phyloP scores from a whole-genome alignment of 2,888 invertebrate species.

The Leucophenga maculata region DNA sequence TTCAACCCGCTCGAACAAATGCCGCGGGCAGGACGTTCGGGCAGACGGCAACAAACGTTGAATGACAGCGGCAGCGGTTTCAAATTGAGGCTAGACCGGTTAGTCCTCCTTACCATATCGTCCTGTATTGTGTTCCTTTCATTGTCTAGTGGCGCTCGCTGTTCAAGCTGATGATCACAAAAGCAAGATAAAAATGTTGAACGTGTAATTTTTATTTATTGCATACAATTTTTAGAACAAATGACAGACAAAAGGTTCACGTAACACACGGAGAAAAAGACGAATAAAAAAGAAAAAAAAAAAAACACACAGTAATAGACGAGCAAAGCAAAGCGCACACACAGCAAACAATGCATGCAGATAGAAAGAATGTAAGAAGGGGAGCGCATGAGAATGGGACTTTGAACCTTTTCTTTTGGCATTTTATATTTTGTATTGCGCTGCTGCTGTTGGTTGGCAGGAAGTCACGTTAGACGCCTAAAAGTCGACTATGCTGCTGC shows the following conservation, averaged over 20 bases:
- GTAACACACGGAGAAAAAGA: constrained; percentile 14
- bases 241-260: constrained; percentile 59
- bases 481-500: not conserved
- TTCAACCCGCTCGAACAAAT: no score
- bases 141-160: no score
- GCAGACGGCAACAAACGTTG: not conserved
- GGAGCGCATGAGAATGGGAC: not conserved
- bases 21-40: no score
- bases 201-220: constrained; percentile 66
- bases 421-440: no score
- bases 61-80: constrained; percentile 5
- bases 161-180: constrained; percentile 44
- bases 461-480: not conserved
- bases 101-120: no score
- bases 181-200: constrained; percentile 53
- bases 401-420: not conserved
- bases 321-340: constrained; percentile 35
- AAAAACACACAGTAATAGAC: no score
- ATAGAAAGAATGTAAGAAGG: not conserved
- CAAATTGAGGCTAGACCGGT: no score
- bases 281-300: constrained; percentile 7
- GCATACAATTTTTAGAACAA: constrained; percentile 66
- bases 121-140: no score
- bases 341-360: not conserved
- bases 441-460: constrained; percentile 22